A percentile compares a stretch with the other conserved stretches of the same genome.
phyloP scores from a whole-genome alignment of 2,888 invertebrate species.

The Oligia strigilis region DNA sequence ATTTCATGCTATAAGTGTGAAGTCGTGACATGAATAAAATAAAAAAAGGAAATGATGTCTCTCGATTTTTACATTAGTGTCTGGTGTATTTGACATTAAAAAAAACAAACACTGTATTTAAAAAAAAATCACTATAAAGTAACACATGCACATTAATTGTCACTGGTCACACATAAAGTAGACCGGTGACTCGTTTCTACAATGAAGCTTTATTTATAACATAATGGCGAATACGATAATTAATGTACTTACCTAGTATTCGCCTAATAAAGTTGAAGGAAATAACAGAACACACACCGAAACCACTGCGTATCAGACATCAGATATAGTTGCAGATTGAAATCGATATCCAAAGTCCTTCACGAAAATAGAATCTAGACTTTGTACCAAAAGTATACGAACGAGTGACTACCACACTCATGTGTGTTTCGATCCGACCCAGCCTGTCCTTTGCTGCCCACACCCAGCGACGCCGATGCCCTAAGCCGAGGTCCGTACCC shows the following conservation, averaged over 20 bases:
- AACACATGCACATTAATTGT: neutral
- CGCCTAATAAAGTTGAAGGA: neutral
- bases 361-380: constrained; percentile 1
- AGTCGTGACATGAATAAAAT: constrained; percentile 69
- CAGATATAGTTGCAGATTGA: neutral
- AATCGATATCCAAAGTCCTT: neutral
- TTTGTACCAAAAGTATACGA: neutral
- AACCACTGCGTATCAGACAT: neutral
- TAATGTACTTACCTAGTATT: neutral
- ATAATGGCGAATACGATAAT: neutral
- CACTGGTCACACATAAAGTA: neutral
- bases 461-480: too few relatives aligned
- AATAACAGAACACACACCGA: too few relatives aligned
- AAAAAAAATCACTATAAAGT: neutral
- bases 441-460: too few relatives aligned
- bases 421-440: neutral
- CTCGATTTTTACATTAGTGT: constrained; percentile 13
- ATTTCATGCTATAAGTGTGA: constrained; percentile 59
- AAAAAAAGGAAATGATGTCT: constrained; percentile 40
- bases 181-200: neutral
- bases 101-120: neutral
- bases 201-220: neutral
- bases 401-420: constrained; percentile 6
- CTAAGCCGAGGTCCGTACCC: too few relatives aligned
- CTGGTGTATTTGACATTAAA: neutral